Evolutionary conservation across 2,113 vertebrate species (phyloP), one percentile per base, ranked within the genome.

Genomic region (Nesospiza acunhae): DNA sequence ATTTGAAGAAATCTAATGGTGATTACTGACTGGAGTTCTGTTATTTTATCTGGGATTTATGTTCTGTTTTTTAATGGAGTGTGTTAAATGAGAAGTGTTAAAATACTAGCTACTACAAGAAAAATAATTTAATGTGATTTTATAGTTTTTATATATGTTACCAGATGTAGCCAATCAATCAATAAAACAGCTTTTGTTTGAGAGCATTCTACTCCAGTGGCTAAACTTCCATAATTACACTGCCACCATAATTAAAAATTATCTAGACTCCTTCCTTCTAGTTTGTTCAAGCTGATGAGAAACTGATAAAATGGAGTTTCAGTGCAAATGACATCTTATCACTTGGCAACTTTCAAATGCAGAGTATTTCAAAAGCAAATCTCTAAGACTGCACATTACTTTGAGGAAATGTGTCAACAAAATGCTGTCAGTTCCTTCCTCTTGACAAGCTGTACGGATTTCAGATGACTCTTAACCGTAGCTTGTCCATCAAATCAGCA

Each of bases 391-490:
- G 82, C 55, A 62, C 63, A 17, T 81, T 79, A 59, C 79, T 94
- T 84, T 86, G 69, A 91, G 70, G 79, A 87, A 80, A 92, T 31
- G 70, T 87, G 90, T 97, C 97, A 97, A 95, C 93, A 94, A 94
- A 95, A 90, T 44, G 70, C 92, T 95, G 93, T 90, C 94, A 93
- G 63, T 75, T 91, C 67, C 63, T 84, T 93, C 76, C 62, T 96
- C 42, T 84, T 94, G 92, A 96, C 84, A 96, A 79, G 69, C 60
- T 77, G 79, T 62, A 80, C 79, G 35, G 75, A 78, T 77, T 96
- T 96, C 84, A 77, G 82, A 75, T 68, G 81, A n/a, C 77, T 91
- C 64, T 70, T 63, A 85, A 68, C 84, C 2, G 0, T 67, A 67
- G 39, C 93, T 55, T 89, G 91, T 85, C 95, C 93, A 70, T 95